Percentiles rank a stretch among this genome's conserved stretches.
Conservation (phyloP, 2,888 invertebrate genomes). For the Ennomos erosarius region DNA sequence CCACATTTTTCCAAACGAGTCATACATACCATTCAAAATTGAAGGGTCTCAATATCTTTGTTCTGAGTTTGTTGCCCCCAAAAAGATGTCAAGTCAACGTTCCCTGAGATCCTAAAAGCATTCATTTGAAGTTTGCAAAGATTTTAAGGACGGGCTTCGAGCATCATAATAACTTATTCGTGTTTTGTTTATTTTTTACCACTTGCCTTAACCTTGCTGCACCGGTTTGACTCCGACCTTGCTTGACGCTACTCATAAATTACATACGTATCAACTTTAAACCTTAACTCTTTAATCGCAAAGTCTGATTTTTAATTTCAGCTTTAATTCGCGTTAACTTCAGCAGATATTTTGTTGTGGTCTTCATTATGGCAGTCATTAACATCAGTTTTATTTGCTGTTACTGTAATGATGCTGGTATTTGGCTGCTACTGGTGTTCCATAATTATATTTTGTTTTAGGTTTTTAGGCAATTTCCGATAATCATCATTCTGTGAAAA, state of each 20-base stretch:
- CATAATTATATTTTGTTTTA: background rate
- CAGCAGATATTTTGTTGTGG: conserved; percentile 33
- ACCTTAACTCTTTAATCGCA: conserved; percentile 18
- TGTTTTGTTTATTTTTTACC: conserved; percentile 63
- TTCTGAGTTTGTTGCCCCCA: conserved; percentile 35
- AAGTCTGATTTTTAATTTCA: conserved; percentile 2
- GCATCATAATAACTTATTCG: conserved; percentile 49
- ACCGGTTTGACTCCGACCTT: conserved; percentile 63
- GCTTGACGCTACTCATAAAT: conserved; percentile 35
- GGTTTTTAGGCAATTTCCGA: background rate
- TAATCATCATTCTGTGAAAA: background rate
- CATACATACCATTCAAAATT: conserved; percentile 38
- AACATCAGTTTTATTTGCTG: conserved; percentile 39
- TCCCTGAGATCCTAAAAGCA: conserved; percentile 31
- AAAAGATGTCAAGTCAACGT: conserved; percentile 34
- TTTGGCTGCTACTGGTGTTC: conserved; percentile 11
- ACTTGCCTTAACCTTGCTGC: conserved; percentile 68
- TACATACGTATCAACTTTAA: conserved; percentile 18
- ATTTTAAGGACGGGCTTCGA: conserved; percentile 40
- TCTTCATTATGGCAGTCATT: conserved; percentile 39
- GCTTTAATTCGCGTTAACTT: conserved; percentile 29
- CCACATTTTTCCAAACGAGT: conserved; percentile 30
- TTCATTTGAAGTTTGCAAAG: conserved; percentile 33
- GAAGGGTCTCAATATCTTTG: conserved; percentile 39
- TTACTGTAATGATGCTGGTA: conserved; percentile 14